phyloP scores from a whole-genome alignment of 2,888 invertebrate genomes.

The Epinotia bilunana region DNA sequence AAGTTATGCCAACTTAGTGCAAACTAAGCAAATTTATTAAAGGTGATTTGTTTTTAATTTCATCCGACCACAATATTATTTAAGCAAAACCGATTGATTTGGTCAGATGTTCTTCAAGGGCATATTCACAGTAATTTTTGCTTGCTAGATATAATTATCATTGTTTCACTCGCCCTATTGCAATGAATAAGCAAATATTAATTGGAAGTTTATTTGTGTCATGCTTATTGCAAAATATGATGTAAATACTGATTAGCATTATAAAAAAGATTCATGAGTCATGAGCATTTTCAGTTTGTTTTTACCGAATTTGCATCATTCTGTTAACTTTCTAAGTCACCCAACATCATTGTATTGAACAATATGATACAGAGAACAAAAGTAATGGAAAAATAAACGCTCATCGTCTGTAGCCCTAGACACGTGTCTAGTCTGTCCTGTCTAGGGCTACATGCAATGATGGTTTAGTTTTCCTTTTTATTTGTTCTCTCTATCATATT shows the following conservation, averaged over 20 bases:
- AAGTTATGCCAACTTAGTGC: neutral
- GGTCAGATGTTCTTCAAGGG: neutral
- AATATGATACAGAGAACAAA: too few species aligned
- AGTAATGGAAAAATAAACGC: too few species aligned
- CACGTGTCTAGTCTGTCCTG: too few species aligned
- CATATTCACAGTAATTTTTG: neutral
- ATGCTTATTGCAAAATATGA: slow-evolving; percentile 20
- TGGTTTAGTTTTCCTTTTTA: too few species aligned
- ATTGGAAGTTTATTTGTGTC: slow-evolving; percentile 17
- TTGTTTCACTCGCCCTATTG: slow-evolving; percentile 6
- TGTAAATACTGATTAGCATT: slow-evolving; percentile 20
- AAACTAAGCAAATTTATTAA: neutral
- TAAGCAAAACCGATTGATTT: neutral
- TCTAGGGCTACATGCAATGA: too few species aligned
- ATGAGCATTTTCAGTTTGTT: neutral
- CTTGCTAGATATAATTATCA: neutral
- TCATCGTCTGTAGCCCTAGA: too few species aligned
- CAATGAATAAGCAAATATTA: neutral
- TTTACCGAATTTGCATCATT: neutral
- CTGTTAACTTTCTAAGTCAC: too few species aligned
- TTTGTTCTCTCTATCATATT: too few species aligned
- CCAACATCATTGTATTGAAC: too few species aligned
- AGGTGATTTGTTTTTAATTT: neutral
- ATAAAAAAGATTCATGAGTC: neutral
- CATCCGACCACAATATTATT: neutral